phyloP scores from a whole-genome alignment of 2,797 vertebrate species.

The Etheostoma nigrum region DNA sequence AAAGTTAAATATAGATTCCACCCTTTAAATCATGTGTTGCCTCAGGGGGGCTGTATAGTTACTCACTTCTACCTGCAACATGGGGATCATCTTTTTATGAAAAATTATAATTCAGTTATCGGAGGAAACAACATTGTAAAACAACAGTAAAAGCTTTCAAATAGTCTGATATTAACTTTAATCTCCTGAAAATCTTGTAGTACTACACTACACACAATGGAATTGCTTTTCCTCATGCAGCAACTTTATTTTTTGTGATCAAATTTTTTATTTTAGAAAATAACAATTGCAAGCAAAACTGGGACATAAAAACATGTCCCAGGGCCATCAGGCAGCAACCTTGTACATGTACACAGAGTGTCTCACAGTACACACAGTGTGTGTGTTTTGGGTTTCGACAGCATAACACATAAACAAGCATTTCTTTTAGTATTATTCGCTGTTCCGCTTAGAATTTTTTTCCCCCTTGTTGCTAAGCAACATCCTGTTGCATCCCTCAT shows the following conservation, averaged over 20 bases:
- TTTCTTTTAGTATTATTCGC: neutral
- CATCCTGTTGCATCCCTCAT: conserved; percentile 15
- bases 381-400: neutral
- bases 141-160: neutral
- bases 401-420: too few relatives aligned
- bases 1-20: conserved; percentile 31
- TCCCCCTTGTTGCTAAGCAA: conserved; percentile 38
- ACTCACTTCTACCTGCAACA: neutral
- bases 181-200: neutral
- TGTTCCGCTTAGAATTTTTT: neutral
- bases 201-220: neutral
- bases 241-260: neutral
- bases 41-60: neutral
- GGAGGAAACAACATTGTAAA: neutral
- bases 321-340: neutral
- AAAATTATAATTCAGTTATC: neutral
- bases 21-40: conserved; percentile 3
- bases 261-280: too few relatives aligned
- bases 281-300: too few relatives aligned
- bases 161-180: neutral
- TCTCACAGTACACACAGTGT: neutral
- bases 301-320: too few relatives aligned
- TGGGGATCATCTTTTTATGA: neutral
- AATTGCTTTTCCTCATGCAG: neutral
- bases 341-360: neutral